Percentiles rank a stretch among this genome's conserved stretches.
Evolutionary conservation across 53 echinoderm and acorn worm genomes (phyloP).

Genomic region (Hippasteria phrygiana): DNA sequence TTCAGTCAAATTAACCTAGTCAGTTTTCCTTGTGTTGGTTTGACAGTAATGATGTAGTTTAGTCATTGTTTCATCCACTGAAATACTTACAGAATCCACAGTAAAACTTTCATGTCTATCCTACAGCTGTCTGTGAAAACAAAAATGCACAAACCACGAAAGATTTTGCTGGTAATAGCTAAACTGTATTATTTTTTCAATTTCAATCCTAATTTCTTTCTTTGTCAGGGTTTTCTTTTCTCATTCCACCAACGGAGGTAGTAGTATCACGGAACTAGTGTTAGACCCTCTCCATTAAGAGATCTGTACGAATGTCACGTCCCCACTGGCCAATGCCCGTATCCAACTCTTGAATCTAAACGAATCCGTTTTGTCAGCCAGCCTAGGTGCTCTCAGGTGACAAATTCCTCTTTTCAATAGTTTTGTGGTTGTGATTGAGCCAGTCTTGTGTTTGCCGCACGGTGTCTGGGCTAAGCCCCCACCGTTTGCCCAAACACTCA

Average conservation of each 20-base stretch:
- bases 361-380: not conserved
- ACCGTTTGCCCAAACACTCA: not conserved
- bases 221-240: not conserved
- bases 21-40: too few relatives aligned
- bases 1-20: too few relatives aligned
- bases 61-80: too few relatives aligned
- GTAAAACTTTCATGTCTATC: too few relatives aligned
- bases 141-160: too few relatives aligned
- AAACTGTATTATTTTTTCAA: not conserved
- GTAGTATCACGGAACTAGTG: not conserved
- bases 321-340: too few relatives aligned
- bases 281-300: not conserved
- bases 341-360: not conserved
- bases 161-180: not conserved
- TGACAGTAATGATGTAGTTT: too few relatives aligned
- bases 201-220: not conserved
- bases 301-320: not conserved
- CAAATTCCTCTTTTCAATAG: not conserved
- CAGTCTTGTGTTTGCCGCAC: not conserved
- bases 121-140: too few relatives aligned
- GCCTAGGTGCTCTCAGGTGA: not conserved
- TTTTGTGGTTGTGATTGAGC: not conserved
- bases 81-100: too few relatives aligned
- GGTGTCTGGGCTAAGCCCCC: too few relatives aligned
- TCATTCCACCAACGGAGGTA: not conserved